Conservation (phyloP, 2,113 vertebrate species). For the Upupa epops region DNA sequence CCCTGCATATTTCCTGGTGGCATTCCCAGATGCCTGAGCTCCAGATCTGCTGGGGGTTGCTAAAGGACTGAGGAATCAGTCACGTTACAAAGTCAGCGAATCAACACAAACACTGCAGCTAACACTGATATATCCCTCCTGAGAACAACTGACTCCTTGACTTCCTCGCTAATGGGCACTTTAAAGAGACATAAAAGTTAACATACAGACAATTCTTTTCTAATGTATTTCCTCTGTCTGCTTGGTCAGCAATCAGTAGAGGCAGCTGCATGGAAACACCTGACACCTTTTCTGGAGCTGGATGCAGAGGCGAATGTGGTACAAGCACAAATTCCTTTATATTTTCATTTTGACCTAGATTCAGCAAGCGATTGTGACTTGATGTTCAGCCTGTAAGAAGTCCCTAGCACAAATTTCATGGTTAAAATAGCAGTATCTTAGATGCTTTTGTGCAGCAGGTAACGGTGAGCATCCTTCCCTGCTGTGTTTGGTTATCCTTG, state of each 20-base stretch:
- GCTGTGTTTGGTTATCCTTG: neutral
- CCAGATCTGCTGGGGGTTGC: neutral
- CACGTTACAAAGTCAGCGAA: neutral
- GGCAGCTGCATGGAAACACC: neutral
- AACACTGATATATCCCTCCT: neutral
- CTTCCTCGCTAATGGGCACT: conserved; percentile 54
- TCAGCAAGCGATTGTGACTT: neutral
- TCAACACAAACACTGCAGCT: neutral
- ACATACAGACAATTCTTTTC: neutral
- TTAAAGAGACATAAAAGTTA: conserved; percentile 20
- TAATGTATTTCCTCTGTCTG: neutral
- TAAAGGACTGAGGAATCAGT: neutral
- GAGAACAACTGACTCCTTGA: conserved; percentile 23
- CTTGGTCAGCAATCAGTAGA: neutral
- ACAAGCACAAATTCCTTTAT: neutral
- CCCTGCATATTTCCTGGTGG: neutral
- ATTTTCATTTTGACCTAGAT: neutral
- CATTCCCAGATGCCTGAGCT: neutral
- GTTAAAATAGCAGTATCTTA: neutral
- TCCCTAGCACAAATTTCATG: neutral
- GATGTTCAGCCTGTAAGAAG: neutral
- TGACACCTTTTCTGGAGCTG: neutral
- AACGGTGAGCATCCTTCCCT: neutral
- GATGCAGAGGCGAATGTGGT: neutral
- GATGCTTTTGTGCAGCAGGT: neutral